Percentiles rank a stretch among this genome's conserved stretches.
These are phyloP conservation scores for Lagorchestes hirsutus DNA, from an alignment of 2,797 vertebrate species.

Conservation along the genomic window DNA sequence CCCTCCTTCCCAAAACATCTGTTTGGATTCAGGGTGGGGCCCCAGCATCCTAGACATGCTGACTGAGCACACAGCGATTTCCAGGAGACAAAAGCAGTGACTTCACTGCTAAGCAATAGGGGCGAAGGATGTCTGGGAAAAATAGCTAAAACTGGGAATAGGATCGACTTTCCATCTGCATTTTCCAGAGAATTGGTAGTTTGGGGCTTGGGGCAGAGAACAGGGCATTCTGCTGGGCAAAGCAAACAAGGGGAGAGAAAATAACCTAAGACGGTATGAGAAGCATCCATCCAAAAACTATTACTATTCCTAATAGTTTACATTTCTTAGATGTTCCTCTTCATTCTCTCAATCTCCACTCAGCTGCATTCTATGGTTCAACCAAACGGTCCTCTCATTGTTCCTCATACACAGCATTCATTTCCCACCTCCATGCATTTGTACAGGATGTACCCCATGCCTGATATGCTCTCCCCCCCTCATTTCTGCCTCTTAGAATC, in stretches of 20 bases:
- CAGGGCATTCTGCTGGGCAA: neutral
- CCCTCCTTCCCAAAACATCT: conserved; percentile 79
- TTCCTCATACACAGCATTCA: no score
- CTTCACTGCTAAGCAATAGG: conserved; percentile 80
- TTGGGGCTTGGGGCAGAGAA: neutral
- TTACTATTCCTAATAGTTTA: neutral
- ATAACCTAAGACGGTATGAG: neutral
- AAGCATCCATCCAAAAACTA: neutral
- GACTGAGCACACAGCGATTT: conserved; percentile 76
- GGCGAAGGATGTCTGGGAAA: conserved; percentile 14
- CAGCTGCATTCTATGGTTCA: no score
- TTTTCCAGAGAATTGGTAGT: neutral
- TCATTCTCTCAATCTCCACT: no score
- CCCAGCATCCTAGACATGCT: conserved; percentile 62
- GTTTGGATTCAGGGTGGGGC: conserved; percentile 81
- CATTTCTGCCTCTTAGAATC: no score
- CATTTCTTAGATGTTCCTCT: neutral
- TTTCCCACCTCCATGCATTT: no score
- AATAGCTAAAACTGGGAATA: neutral
- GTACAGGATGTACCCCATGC: no score
- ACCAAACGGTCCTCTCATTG: no score
- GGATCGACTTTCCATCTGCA: neutral
- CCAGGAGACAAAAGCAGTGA: conserved; percentile 74
- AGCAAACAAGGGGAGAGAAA: neutral
- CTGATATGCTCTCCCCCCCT: no score